Conservation (phyloP, 2,797 vertebrate species). For the Ctenosaura bakeri region DNA sequence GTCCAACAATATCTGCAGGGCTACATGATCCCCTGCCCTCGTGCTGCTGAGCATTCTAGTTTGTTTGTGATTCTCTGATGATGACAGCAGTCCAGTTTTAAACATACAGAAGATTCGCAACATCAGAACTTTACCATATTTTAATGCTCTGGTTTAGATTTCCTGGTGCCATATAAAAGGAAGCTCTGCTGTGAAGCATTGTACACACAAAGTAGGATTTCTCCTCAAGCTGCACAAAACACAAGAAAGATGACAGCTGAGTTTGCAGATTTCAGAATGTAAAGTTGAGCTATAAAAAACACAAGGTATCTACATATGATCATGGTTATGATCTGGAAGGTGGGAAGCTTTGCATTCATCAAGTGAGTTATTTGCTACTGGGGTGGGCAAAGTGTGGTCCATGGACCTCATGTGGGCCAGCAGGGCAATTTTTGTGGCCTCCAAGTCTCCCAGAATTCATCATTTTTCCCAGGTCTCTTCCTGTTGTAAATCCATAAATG, state of each 20-base stretch:
- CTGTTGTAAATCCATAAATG: neutral
- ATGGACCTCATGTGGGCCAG: neutral
- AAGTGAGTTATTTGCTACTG: neutral
- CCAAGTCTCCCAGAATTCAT: too few relatives aligned
- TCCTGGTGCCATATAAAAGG: neutral
- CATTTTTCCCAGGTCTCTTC: too few relatives aligned
- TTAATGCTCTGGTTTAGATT: neutral
- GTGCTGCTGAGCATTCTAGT: neutral
- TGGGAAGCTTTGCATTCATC: conserved; percentile 18
- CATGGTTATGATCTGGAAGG: conserved; percentile 12
- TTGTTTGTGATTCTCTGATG: neutral
- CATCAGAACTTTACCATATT: neutral
- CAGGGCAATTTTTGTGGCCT: neutral
- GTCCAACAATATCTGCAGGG: too few relatives aligned
- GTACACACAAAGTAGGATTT: neutral
- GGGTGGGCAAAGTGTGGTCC: neutral
- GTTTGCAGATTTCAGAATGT: neutral
- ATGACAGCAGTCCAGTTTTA: neutral
- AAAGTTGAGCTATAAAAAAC: conserved; percentile 32
- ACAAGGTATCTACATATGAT: conserved; percentile 8
- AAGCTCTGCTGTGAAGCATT: neutral
- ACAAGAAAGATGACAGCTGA: neutral
- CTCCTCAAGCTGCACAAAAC: too few relatives aligned
- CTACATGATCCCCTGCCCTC: too few relatives aligned
- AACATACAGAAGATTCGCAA: neutral